Base-by-base conservation (phyloP, 2,888 invertebrate genomes). In the Euplexia lucipara region DNA sequence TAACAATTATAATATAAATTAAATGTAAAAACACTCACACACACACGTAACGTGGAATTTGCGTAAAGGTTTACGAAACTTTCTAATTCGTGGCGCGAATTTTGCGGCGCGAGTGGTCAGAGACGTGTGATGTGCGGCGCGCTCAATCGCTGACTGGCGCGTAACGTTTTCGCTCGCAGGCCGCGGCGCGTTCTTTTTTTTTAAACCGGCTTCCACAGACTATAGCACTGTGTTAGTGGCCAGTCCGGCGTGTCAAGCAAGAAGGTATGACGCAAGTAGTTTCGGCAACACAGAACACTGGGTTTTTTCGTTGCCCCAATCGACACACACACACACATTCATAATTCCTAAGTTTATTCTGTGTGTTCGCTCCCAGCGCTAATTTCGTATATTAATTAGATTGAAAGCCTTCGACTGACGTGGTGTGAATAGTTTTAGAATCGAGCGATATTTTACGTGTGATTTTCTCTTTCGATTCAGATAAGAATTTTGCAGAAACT, bases 231-330 rank as follows among this genome's bases (percentile, higher is more conserved):
- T 81, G 80, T 80, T 79, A 68, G 63, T 73, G 85, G 88, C 87
- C 90, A 88, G 90, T 89, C 81, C 88, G 86, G 88, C 89, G 86
- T 89, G 89, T 88, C 77, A 76, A 72, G 70, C 86, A 87, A 90
- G 89, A 88, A 81, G 74, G 78, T 83, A 72, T 95, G 94, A 94
- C 93, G 94, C 93, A 94, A 94, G 92, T 82, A 53, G 88, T 94
- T 95, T 94, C 90, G 91, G 91, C 94, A 94, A 92, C 86, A 78
- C 79, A 82, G 82, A 94, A 92, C 86, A 78, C 79, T 83, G 82
- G 85, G 83, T 91, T 91, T 88, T 91, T 90, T 89, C 84, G 82
- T 90, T 89, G 90, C 87, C 84, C 81, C 91, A 88, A 85, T 85
- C 82, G 78, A 79, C 84, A 82, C 81, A 83, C 83, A 82, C 81